Evolutionary conservation across 2,797 vertebrate species (phyloP).

Genomic region (Sciurus vulgaris): DNA sequence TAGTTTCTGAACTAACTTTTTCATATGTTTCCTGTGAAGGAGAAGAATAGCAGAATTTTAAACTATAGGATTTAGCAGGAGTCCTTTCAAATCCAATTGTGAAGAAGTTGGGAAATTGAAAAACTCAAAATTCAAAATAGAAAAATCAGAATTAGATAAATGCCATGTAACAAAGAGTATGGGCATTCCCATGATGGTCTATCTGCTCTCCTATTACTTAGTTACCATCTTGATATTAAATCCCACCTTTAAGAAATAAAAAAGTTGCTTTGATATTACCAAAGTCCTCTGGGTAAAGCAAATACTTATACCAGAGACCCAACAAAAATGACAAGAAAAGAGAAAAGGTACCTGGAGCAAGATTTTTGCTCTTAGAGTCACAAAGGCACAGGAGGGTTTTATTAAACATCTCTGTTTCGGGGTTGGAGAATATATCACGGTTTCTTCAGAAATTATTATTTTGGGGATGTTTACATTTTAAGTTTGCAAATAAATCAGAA

Average conservation of each 20-base stretch:
- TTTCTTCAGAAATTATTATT: background rate
- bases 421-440: background rate
- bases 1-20: background rate
- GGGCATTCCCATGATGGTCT: background rate
- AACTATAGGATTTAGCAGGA: background rate
- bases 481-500: constrained; percentile 20
- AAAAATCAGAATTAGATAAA: background rate
- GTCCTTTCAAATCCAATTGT: background rate
- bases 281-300: background rate
- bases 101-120: constrained; percentile 1
- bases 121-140: background rate
- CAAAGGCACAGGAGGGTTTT: background rate
- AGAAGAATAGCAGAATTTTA: background rate
- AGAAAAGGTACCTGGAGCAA: background rate
- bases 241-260: background rate
- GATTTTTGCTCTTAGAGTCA: background rate
- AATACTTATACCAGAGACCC: background rate
- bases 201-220: background rate
- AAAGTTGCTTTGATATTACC: background rate
- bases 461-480: background rate
- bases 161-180: background rate
- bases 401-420: background rate
- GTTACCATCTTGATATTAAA: background rate
- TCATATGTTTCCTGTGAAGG: background rate
- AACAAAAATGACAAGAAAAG: background rate